These are phyloP conservation scores for Drosophila parabipectinata DNA, from an alignment of 1,140 invertebrate species.

Conservation along the genomic window DNA sequence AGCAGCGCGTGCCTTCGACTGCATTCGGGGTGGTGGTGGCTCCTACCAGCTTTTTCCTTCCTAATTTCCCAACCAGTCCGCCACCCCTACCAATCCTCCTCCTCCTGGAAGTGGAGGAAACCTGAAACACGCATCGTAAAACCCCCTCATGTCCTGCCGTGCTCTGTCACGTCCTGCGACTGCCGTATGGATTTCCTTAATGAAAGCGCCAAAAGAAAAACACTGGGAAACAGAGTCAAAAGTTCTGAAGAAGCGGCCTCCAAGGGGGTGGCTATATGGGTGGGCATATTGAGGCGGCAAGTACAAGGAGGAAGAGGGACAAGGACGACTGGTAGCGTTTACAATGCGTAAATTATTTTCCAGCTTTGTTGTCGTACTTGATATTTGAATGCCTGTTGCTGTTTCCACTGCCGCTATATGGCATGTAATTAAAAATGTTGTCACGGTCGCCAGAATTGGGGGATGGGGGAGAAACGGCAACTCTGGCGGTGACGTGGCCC, in stretches of 20 bases:
- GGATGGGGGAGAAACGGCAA: not conserved
- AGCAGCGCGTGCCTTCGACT: conserved; percentile 41
- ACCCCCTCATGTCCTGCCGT: conserved; percentile 1
- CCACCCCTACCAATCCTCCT: not conserved
- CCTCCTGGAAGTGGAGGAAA: not conserved
- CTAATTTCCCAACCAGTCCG: not conserved
- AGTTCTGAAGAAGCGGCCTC: conserved; percentile 18
- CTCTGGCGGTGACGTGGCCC: conserved; percentile 3
- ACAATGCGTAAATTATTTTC: conserved; percentile 68
- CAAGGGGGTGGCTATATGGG: not conserved
- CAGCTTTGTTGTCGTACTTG: conserved; percentile 52
- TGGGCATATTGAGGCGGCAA: not conserved
- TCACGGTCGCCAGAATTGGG: conserved; percentile 40
- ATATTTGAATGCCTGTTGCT: conserved; percentile 72
- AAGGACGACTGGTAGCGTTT: conserved; percentile 41
- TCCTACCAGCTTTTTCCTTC: not conserved
- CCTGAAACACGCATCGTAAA: conserved; percentile 25
- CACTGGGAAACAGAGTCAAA: conserved; percentile 29
- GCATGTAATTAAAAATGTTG: conserved; percentile 74
- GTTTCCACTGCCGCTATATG: conserved; percentile 12
- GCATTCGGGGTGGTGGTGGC: conserved; percentile 25
- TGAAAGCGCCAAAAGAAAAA: conserved; percentile 49
- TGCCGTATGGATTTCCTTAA: conserved; percentile 70
- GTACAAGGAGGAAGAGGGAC: not conserved
- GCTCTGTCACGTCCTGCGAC: conserved; percentile 40